These are phyloP conservation scores for Ispidina lecontei DNA, from an alignment of 2,797 vertebrate genomes.

Conservation along the genomic window DNA sequence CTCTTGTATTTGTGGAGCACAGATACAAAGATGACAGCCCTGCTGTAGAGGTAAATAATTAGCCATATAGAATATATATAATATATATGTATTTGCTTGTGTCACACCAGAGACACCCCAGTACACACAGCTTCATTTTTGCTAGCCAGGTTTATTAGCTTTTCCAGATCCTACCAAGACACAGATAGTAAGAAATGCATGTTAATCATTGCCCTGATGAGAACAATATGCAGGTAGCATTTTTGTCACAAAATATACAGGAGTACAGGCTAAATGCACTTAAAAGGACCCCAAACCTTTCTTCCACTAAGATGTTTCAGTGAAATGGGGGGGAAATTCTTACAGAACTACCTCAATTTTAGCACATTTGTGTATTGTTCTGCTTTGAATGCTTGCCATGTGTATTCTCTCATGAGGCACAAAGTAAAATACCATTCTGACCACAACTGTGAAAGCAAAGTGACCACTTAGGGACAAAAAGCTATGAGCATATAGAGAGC, in stretches of 20 bases:
- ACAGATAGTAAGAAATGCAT: conserved; percentile 37
- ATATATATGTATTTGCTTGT: neutral
- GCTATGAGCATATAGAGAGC: neutral
- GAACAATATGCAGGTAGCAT: conserved; percentile 37
- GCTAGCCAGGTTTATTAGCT: conserved; percentile 31
- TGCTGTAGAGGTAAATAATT: neutral
- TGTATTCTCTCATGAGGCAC: neutral
- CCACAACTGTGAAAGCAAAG: conserved; percentile 2
- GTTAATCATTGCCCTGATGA: conserved; percentile 45
- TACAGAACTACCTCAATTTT: neutral
- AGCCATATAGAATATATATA: neutral
- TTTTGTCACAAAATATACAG: conserved; percentile 19
- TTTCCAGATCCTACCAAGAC: conserved; percentile 48
- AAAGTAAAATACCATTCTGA: neutral
- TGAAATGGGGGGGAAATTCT: neutral
- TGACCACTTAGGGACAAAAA: neutral
- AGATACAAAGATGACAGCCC: neutral
- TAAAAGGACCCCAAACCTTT: neutral
- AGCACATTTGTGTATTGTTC: neutral
- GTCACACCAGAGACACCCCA: conserved; percentile 5
- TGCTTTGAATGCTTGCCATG: too few relatives aligned
- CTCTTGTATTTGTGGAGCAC: neutral
- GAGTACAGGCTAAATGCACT: neutral
- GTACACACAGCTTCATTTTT: conserved; percentile 22
- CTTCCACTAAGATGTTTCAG: neutral